Percentiles rank a stretch among this genome's conserved stretches.
Conservation (phyloP, 2,113 vertebrate genomes). For the Pleuronectes platessa region DNA sequence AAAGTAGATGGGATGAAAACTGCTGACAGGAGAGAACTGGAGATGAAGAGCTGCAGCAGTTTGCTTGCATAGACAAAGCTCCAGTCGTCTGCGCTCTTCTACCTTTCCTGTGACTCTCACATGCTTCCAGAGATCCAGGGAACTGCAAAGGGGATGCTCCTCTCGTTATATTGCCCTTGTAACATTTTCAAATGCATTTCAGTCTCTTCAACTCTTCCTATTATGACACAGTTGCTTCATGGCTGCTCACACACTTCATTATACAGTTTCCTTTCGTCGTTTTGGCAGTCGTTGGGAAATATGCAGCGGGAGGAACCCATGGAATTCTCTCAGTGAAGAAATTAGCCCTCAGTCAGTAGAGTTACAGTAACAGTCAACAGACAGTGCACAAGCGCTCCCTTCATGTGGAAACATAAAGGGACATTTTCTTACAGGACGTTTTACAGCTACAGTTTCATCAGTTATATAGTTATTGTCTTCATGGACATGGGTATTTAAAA, state of each 20-base stretch:
- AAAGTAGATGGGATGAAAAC: not conserved
- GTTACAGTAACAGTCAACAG: slow-evolving; percentile 52
- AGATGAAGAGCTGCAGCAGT: slow-evolving; percentile 41
- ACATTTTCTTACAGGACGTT: slow-evolving; percentile 12
- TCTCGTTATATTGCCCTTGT: slow-evolving; percentile 2
- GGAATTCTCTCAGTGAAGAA: slow-evolving; percentile 4
- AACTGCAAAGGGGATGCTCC: not conserved
- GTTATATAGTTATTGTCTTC: slow-evolving; percentile 19
- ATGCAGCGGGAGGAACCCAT: slow-evolving; percentile 29
- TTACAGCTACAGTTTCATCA: slow-evolving; percentile 13
- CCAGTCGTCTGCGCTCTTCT: slow-evolving; percentile 12
- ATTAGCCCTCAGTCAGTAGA: slow-evolving; percentile 75
- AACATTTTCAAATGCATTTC: not conserved
- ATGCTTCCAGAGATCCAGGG: slow-evolving; percentile 28
- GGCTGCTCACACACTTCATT: not conserved
- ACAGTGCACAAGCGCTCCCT: slow-evolving; percentile 20
- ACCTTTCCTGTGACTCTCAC: slow-evolving; percentile 2
- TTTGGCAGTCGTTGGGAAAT: slow-evolving; percentile 49
- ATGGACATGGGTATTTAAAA: slow-evolving; percentile 21
- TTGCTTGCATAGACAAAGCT: slow-evolving; percentile 69
- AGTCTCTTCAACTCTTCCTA: not conserved
- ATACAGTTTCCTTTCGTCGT: slow-evolving; percentile 13
- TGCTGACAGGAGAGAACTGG: slow-evolving; percentile 13
- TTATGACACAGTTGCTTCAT: slow-evolving; percentile 5
- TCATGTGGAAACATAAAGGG: slow-evolving; percentile 24